Evolutionary conservation across 2,888 invertebrate species (phyloP).

Genomic region (Napeogenes inachia): DNA sequence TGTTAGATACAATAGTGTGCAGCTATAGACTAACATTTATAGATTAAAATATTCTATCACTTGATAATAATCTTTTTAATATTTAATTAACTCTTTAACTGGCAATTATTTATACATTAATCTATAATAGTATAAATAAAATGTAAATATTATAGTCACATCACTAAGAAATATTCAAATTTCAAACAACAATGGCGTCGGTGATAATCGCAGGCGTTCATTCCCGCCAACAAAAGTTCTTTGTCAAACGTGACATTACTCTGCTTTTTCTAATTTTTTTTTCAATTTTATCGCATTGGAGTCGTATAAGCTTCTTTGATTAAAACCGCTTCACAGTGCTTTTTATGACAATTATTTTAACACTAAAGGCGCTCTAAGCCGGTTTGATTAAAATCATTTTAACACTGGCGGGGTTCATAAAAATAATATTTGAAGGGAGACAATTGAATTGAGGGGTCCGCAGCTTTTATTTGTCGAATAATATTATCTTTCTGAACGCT

Average conservation of each 20-base stretch:
- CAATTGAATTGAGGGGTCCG: constrained; percentile 45
- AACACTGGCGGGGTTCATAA: constrained; percentile 56
- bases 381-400: constrained; percentile 59
- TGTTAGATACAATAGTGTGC: too few species aligned
- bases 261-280: constrained; percentile 36
- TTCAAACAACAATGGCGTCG: constrained; percentile 67
- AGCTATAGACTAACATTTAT: too few species aligned
- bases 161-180: constrained; percentile 65
- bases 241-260: constrained; percentile 56
- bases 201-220: constrained; percentile 64
- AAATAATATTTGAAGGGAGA: constrained; percentile 65
- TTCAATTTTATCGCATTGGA: constrained; percentile 22
- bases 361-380: constrained; percentile 24
- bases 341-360: constrained; percentile 4
- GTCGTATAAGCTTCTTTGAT: not conserved
- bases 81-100: too few species aligned
- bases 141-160: constrained; percentile 38
- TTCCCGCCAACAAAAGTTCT: constrained; percentile 57
- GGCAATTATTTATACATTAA: too few species aligned
- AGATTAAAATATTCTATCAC: too few species aligned
- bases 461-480: constrained; percentile 49
- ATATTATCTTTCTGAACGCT: constrained; percentile 52
- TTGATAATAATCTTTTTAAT: too few species aligned
- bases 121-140: too few species aligned
- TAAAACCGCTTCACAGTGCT: not conserved